Evolutionary conservation across 2,113 vertebrate genomes (phyloP).

Genomic region (Poecile atricapillus): DNA sequence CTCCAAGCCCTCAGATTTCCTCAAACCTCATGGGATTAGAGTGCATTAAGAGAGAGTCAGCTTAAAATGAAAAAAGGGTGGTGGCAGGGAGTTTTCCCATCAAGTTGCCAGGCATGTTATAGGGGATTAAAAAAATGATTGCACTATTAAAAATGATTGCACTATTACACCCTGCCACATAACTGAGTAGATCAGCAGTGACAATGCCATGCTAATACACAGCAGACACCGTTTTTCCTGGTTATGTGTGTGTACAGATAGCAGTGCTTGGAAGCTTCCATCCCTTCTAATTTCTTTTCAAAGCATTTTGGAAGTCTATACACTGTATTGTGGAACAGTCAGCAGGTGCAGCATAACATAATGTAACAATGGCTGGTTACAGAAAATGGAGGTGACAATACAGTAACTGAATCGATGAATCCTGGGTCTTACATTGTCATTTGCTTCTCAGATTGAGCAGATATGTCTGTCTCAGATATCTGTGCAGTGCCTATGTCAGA

Average conservation of each 20-base stretch:
- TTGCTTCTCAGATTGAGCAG: conserved; percentile 63
- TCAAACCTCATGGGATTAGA: not conserved
- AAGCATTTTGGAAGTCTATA: not conserved
- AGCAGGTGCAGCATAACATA: conserved; percentile 12
- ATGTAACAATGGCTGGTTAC: not conserved
- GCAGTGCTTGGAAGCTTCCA: not conserved
- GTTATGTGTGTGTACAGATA: not conserved
- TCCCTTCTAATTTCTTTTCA: not conserved
- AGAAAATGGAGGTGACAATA: conserved; percentile 17
- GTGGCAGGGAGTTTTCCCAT: not conserved
- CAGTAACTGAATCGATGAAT: conserved; percentile 54
- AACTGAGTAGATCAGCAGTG: not conserved
- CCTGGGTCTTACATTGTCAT: conserved; percentile 53
- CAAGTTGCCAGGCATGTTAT: not conserved
- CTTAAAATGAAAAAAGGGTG: not conserved
- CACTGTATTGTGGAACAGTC: not conserved
- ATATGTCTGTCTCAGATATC: conserved; percentile 39
- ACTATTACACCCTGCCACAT: not conserved
- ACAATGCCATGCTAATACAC: not conserved
- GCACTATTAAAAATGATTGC: not conserved
- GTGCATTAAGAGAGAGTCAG: not conserved
- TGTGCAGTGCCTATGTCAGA: conserved; percentile 42
- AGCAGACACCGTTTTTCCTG: not conserved
- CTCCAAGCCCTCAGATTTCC: not conserved
- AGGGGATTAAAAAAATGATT: not conserved